Base-by-base conservation (phyloP, 1,140 invertebrate species). In the Platorchestia sp. region DNA sequence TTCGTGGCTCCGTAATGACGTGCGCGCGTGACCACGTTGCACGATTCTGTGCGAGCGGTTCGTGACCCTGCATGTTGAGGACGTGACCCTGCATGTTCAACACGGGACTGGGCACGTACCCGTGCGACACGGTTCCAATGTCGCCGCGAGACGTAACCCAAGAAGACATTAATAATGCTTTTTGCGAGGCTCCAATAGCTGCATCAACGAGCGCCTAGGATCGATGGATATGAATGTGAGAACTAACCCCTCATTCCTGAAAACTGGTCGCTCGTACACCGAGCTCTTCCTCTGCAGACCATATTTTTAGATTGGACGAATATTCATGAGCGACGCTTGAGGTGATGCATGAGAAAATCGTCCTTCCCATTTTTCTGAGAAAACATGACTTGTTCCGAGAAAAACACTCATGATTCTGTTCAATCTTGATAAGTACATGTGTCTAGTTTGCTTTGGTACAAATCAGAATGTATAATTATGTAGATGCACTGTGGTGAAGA, bases 61-160 rank as follows among this genome's bases (percentile, higher is more conserved):
- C 91, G 91, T 93, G 91, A 93, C 91, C 91, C 43, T 47, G 91
- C 91, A 93, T 93, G 91, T 93, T 93, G 91, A 93, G 47, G 44
- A 93, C 91, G 44, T 40, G 43, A 93, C 91, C 91, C 41, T 93
- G 59, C 59, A 75, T 75, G 27, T 75, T 93, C 44, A 47, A 93
- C 91, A 43, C 89, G 42, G 41, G 7, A 44, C 89, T 10, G 44
- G 45, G 91, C 91, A 47, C 44, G 91, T 93, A 93, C 91, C 40
- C 91, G 43, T 44, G 45, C 91, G 91, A 93, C 91, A 93, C 91
- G 45, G 91, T 19, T 0, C 44, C 91, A 93, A 1, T 44, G 45
- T 45, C 43, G 40, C 40, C 1, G 91, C 1, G 36, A 93, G 43
- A 45, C 91, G 45, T 44, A 93, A 45, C 91, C 45, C 43, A 45